A percentile compares a stretch with the other conserved stretches of the same genome.
Conservation (phyloP, 2,797 vertebrate genomes). For the Fistularia tabacaria region DNA sequence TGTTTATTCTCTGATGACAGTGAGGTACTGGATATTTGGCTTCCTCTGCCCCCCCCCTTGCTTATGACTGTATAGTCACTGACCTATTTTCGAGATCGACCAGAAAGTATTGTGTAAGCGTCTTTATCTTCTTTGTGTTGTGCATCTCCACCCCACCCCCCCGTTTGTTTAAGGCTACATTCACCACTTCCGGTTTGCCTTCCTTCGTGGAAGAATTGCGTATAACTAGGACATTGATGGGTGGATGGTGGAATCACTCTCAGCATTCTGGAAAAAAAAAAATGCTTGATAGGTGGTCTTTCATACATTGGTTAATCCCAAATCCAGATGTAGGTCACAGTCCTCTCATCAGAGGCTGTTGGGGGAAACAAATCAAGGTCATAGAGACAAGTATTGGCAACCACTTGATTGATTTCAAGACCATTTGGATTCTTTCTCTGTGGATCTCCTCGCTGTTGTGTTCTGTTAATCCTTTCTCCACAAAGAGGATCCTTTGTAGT, state of each 20-base stretch:
- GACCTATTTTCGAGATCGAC: slow-evolving; percentile 45
- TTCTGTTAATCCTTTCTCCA: slow-evolving; percentile 26
- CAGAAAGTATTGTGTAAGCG: slow-evolving; percentile 33
- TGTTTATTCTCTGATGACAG: not conserved
- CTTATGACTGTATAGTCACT: slow-evolving; percentile 5
- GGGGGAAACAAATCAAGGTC: slow-evolving; percentile 8
- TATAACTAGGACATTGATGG: slow-evolving; percentile 3
- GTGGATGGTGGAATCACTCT: slow-evolving; percentile 18
- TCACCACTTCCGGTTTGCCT: slow-evolving; percentile 31
- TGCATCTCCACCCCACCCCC: slow-evolving; percentile 1
- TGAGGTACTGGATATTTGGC: not conserved
- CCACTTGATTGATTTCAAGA: no score
- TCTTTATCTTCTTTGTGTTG: slow-evolving; percentile 2
- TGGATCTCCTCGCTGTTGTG: not conserved
- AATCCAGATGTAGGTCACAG: slow-evolving; percentile 12
- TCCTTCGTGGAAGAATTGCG: not conserved
- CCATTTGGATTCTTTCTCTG: not conserved
- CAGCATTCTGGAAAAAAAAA: slow-evolving; percentile 2
- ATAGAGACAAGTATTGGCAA: not conserved
- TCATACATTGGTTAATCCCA: slow-evolving; percentile 8
- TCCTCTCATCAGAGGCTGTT: not conserved
- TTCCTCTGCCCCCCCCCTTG: slow-evolving; percentile 1
- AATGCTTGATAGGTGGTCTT: not conserved
- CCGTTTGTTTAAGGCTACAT: slow-evolving; percentile 23
- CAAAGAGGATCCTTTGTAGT: slow-evolving; percentile 3